phyloP scores from a whole-genome alignment of 2,888 invertebrate species.

The Cactoblastis cactorum region DNA sequence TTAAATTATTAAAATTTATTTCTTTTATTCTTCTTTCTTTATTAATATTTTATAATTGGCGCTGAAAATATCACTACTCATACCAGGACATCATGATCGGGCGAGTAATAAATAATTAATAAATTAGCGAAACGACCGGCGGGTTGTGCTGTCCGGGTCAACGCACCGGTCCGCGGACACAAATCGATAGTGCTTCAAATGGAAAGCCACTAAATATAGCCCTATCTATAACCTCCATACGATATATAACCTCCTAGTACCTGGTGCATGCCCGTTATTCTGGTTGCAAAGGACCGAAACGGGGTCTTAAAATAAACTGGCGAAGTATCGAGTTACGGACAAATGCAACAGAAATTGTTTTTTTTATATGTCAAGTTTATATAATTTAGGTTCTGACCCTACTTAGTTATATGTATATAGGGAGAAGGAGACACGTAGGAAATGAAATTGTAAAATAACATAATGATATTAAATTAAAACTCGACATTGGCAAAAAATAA shows the following conservation, averaged over 20 bases:
- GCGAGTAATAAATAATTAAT: slow-evolving; percentile 69
- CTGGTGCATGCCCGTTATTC: slow-evolving; percentile 9
- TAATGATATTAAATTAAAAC: neutral
- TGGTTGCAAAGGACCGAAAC: slow-evolving; percentile 10
- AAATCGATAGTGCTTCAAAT: slow-evolving; percentile 76
- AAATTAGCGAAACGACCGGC: slow-evolving; percentile 70
- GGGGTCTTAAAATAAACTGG: slow-evolving; percentile 8
- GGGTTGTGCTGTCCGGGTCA: slow-evolving; percentile 56
- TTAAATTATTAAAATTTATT: no score
- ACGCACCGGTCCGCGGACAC: slow-evolving; percentile 61
- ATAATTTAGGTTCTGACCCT: no score
- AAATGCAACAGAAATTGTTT: neutral
- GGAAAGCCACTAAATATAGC: slow-evolving; percentile 69
- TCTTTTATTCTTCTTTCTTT: no score
- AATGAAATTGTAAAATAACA: neutral
- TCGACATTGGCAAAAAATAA: no score
- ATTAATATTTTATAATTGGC: neutral
- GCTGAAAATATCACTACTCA: slow-evolving; percentile 5
- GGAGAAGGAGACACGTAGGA: no score
- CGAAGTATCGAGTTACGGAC: neutral
- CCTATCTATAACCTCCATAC: slow-evolving; percentile 26
- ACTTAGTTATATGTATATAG: no score
- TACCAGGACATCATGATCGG: slow-evolving; percentile 43
- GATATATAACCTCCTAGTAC: slow-evolving; percentile 14
- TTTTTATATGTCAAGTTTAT: neutral